phyloP scores from a whole-genome alignment of 1,140 invertebrate genomes.

The Kradibia gibbosae region DNA sequence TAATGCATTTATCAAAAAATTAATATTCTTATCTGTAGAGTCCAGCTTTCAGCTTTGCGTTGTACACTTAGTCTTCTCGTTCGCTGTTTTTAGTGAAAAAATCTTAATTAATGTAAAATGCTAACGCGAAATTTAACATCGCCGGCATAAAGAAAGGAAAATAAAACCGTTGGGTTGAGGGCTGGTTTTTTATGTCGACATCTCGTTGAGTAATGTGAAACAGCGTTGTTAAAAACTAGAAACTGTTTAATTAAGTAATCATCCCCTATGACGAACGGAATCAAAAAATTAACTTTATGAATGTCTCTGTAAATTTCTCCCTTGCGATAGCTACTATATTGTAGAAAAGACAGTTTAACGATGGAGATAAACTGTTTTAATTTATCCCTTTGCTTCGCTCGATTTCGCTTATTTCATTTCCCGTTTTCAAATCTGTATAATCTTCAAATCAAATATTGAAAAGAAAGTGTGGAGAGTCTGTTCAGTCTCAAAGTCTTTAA shows the following conservation, averaged over 20 bases:
- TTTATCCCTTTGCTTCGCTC: neutral
- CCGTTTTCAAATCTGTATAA: too few species aligned
- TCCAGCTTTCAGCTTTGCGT: too few species aligned
- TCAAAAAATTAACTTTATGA: neutral
- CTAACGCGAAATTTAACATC: too few species aligned
- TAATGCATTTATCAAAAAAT: too few species aligned
- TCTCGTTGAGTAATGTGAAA: constrained; percentile 21
- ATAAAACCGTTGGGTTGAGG: neutral
- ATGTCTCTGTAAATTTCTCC: neutral
- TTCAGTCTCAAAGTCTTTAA: constrained; percentile 39
- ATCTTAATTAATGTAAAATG: neutral
- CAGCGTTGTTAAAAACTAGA: constrained; percentile 21
- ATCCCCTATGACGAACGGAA: constrained; percentile 36
- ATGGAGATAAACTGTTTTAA: neutral
- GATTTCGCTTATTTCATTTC: neutral
- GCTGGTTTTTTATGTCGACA: neutral
- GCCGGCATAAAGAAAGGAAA: neutral
- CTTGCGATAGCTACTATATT: neutral
- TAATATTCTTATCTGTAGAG: too few species aligned
- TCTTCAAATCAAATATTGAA: too few species aligned
- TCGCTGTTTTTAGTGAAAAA: too few species aligned
- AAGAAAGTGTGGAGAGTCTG: constrained; percentile 23
- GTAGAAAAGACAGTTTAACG: constrained; percentile 2
- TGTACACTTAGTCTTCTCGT: too few species aligned
- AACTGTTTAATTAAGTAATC: constrained; percentile 45